Evolutionary conservation across 2,797 vertebrate species (phyloP), one percentile per base, ranked within the genome.

Genomic region (Gymnopithys bicolor): DNA sequence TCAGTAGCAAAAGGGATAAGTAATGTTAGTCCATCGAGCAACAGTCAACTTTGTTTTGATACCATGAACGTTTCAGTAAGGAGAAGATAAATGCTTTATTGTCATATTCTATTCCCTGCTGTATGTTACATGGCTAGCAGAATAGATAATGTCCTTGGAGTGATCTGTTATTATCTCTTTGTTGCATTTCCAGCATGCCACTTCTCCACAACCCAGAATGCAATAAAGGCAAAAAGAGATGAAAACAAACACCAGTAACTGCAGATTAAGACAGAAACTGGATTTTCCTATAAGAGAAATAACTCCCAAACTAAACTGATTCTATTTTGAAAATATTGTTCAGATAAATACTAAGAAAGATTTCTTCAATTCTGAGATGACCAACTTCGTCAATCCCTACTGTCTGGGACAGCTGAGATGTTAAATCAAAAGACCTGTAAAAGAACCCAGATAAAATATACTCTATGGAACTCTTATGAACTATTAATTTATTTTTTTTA

Each of bases 1-100:
- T 71, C 82, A 30, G 75, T 93, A 95, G 79, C 84, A 93, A 76
- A 75, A 78, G 74, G 45, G 73, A 95, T 76, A 95, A 96, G 90
- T 69, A 95, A 96, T 84, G 92, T 84, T 94, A 69, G 63, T 90
- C 81, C 52, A 88, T 93, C 3, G 35, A 96, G 91, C 80, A 90
- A 43, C 91, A 86, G 46, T 96, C 96, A 88, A 88, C 83, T 93
- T 92, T 93, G 95, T 93, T 97, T 97, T 90, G 95, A 96, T 95
- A 95, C 59, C 89, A 74, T 62, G 91, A 95, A 94, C 6, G 1
- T 96, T 97, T 97, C 95, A 94, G 96, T 87, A 87, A 90, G 80
- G 79, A 94, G 78, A 96, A 96, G 91, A 97, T 94, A 93, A 95
- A 96, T 97, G 97, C 93, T 97, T 97, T 97, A 95, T 97, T 96